These are phyloP conservation scores for Phrynocephalus versicolor DNA, from an alignment of 2,113 vertebrate species.

Conservation along the genomic window DNA sequence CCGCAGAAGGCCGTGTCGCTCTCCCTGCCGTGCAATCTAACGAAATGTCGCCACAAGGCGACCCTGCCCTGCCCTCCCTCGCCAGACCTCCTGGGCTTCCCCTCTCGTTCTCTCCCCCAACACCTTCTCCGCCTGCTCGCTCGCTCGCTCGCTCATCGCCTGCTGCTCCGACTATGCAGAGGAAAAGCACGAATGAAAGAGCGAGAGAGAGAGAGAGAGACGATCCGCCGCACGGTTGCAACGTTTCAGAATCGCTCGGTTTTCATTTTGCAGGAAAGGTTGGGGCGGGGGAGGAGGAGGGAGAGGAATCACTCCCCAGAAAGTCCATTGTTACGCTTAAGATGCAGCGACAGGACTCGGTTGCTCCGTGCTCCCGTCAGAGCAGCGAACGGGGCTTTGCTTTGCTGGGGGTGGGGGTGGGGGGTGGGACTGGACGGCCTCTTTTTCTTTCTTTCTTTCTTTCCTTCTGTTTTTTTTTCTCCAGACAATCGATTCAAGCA, in stretches of 20 bases:
- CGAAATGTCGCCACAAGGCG: conserved; percentile 32
- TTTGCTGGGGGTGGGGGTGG: background rate
- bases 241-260: conserved; percentile 65
- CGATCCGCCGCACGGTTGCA: conserved; percentile 47
- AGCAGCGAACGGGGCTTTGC: conserved; percentile 47
- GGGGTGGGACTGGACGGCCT: no score
- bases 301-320: conserved; percentile 58
- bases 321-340: conserved; percentile 55
- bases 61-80: conserved; percentile 38
- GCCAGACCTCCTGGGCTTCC: no score
- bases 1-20: conserved; percentile 17
- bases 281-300: conserved; percentile 17
- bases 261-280: conserved; percentile 55
- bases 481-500: conserved; percentile 70
- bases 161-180: conserved; percentile 65
- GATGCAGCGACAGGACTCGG: conserved; percentile 64
- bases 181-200: conserved; percentile 14
- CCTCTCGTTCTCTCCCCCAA: no score
- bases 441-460: no score
- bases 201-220: conserved; percentile 54
- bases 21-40: background rate
- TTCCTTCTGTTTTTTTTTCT: background rate
- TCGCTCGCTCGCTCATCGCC: conserved; percentile 53
- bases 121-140: background rate
- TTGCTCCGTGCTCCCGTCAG: no score